Percentiles rank a stretch among this genome's conserved stretches.
Conservation (phyloP, 2,113 vertebrate genomes). For the Tiliqua scincoides region DNA sequence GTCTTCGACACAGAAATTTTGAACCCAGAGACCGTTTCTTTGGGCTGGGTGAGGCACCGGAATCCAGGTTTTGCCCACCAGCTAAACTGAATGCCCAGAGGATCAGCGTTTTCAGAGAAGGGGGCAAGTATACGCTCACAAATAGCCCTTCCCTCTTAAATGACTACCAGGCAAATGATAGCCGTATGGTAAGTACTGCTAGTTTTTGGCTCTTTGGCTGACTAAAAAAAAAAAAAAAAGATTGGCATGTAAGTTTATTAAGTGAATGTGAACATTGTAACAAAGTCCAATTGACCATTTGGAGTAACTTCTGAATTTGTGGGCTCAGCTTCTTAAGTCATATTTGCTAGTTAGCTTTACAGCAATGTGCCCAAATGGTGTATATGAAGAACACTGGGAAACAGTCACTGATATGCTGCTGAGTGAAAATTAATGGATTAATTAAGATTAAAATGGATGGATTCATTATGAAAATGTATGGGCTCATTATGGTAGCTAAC, state of each 20-base stretch:
- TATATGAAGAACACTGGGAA: not conserved
- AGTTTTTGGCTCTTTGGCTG: rapidly evolving
- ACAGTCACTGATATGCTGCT: not conserved
- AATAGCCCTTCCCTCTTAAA: conserved; percentile 61
- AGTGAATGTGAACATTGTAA: rapidly evolving
- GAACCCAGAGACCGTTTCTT: conserved; percentile 80
- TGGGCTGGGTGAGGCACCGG: conserved; percentile 69
- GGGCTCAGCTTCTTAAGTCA: not conserved
- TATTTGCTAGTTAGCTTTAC: rapidly evolving
- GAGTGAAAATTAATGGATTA: not conserved
- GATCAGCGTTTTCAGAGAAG: conserved; percentile 89
- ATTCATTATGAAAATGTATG: not conserved
- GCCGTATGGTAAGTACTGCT: conserved; percentile 78
- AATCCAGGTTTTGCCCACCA: conserved; percentile 64
- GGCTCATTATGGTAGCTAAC: not conserved
- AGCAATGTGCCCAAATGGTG: not conserved
- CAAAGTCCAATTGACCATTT: rapidly evolving
- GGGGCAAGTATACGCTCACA: conserved; percentile 68
- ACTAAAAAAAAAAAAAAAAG: not conserved
- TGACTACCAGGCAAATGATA: conserved; percentile 58
- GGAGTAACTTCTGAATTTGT: rapidly evolving
- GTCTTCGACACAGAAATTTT: conserved; percentile 84
- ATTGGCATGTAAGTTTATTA: not conserved
- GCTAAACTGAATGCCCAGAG: conserved; percentile 87
- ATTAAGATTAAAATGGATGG: not conserved